These are phyloP conservation scores for Oreochromis mossambicus DNA, from an alignment of 2,797 vertebrate genomes.

Conservation along the genomic window DNA sequence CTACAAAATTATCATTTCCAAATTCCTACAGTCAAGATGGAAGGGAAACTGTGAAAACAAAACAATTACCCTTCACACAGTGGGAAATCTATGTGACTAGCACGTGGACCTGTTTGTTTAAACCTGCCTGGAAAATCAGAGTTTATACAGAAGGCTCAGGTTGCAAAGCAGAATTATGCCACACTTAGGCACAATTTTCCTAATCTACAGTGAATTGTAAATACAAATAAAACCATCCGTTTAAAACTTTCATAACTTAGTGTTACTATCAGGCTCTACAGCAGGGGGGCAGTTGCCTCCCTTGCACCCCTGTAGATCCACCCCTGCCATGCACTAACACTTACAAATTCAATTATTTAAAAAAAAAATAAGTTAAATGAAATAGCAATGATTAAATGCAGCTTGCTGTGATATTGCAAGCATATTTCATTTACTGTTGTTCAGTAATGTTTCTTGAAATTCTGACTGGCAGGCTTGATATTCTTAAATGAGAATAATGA, in stretches of 20 bases:
- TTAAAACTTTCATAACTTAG: background rate
- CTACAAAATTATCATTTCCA: conserved; percentile 47
- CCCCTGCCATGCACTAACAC: background rate
- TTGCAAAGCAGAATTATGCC: conserved; percentile 14
- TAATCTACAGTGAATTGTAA: conserved; percentile 1
- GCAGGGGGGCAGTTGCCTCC: background rate
- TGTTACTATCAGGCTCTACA: background rate
- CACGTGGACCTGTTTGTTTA: conserved; percentile 52
- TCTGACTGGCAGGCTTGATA: background rate
- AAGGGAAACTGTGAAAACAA: conserved; percentile 50
- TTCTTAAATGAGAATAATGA: background rate
- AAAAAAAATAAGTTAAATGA: background rate
- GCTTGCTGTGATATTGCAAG: background rate
- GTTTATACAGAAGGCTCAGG: conserved; percentile 53
- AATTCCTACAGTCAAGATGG: conserved; percentile 57
- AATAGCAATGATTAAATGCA: conserved; percentile 2
- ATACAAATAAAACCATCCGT: background rate
- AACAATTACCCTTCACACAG: conserved; percentile 36
- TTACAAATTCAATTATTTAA: background rate
- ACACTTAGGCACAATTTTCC: conserved; percentile 7
- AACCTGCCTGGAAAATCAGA: conserved; percentile 43
- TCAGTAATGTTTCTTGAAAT: background rate
- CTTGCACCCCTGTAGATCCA: background rate
- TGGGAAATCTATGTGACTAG: conserved; percentile 53
- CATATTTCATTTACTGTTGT: background rate